Evolutionary conservation across 2,113 vertebrate species (phyloP), one percentile per base, ranked within the genome.

Genomic region (Aix galericulata): DNA sequence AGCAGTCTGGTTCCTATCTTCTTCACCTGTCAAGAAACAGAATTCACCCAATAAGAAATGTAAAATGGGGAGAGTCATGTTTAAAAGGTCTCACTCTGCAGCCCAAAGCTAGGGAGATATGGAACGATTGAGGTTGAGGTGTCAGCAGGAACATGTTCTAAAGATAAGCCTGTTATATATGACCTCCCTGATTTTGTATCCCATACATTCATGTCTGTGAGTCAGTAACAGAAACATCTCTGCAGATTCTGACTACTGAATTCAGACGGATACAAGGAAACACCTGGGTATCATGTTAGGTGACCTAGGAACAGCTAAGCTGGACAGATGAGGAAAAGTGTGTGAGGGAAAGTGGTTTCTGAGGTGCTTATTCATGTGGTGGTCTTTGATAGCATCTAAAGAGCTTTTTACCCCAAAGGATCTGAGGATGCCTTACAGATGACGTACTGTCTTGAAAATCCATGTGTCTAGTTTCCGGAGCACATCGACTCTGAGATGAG

Each of bases 401-500:
- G 72, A 83, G n/a, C 67, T 83, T 95, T 91, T 83, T 42, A 77
- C 17, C 13, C 75, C 71, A 20, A 88, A 93, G 60, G 50, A 46
- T 88, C 18, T 93, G 68, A 94, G 69, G 73, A 88, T 95, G 82
- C 72, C 69, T 96, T 81, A 64, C 22, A 86, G 52, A 83, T 88
- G 76, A 90, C 60, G 68, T 75, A 88, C 64, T 75, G 82, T 94
- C 94, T 93, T 75, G 42, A 72, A 92, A 92, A 88, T 78, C 52
- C 32, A 13, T 3, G 13, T 0, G 2, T 77, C n/a, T 23, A 82
- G 34, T 63, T 93, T 63, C 40, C 21, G 25, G 75, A 81, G 72
- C 46, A 44, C 9, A 2, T n/a, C 0, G 4, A 52, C 52, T 74
- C 69, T 52, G 29, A 53, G 53, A 48, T 73, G 42, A 89, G 18